phyloP scores from a whole-genome alignment of 2,888 invertebrate genomes.

The Latrodectus elegans region DNA sequence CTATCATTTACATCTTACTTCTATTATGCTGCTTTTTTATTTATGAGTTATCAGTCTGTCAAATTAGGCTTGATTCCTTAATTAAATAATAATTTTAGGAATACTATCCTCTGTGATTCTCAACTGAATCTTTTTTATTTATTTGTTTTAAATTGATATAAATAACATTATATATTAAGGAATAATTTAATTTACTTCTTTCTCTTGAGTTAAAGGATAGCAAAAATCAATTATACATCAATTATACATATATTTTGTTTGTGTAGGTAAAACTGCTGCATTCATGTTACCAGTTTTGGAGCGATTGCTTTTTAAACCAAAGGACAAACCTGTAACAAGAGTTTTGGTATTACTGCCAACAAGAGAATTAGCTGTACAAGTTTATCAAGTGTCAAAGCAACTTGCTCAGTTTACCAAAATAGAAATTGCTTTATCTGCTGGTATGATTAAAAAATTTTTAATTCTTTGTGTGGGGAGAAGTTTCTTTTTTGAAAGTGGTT shows the following conservation, averaged over 20 bases:
- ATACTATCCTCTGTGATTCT: too few relatives aligned
- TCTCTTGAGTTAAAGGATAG: too few relatives aligned
- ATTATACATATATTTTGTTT: background rate
- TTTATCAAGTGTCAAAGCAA: slow-evolving; percentile 94
- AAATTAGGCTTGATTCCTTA: too few relatives aligned
- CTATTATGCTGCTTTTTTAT: too few relatives aligned
- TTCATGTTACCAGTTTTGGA: slow-evolving; percentile 98
- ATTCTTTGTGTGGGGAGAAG: background rate
- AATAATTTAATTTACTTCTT: too few relatives aligned
- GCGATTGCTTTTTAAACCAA: slow-evolving; percentile 89
- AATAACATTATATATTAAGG: too few relatives aligned
- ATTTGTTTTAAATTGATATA: too few relatives aligned
- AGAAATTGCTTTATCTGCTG: slow-evolving; percentile 85
- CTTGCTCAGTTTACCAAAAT: slow-evolving; percentile 88
- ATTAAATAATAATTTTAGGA: too few relatives aligned
- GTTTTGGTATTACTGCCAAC: slow-evolving; percentile 97
- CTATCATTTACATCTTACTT: too few relatives aligned
- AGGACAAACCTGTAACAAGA: slow-evolving; percentile 82
- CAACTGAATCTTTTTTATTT: too few relatives aligned
- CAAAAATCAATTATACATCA: too few relatives aligned
- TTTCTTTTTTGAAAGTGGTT: background rate
- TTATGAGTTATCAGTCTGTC: too few relatives aligned
- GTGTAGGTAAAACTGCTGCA: slow-evolving; percentile 93
- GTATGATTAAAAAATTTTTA: slow-evolving; percentile 10
- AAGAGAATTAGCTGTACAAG: slow-evolving; percentile 97